phyloP scores from a whole-genome alignment of 1,140 invertebrate genomes.

The Diachasma alloeum region DNA sequence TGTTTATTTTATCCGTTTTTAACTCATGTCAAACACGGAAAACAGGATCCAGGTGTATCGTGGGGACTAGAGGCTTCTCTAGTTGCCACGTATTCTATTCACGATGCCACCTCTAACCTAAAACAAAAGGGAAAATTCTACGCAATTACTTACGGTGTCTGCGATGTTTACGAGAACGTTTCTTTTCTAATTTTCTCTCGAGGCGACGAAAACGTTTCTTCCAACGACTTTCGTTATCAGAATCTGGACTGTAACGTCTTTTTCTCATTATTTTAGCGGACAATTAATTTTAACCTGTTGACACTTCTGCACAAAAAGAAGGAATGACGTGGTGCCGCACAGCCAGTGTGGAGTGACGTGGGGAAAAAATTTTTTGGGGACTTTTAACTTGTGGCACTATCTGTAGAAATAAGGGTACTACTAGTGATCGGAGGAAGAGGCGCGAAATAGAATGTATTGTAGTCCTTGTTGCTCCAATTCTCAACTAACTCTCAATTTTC shows the following conservation, averaged over 20 bases:
- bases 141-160: too few relatives aligned
- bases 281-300: not conserved
- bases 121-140: too few relatives aligned
- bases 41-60: not conserved
- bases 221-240: not conserved
- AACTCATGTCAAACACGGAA: not conserved
- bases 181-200: too few relatives aligned
- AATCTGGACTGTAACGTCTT: not conserved
- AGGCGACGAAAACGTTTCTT: not conserved
- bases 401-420: not conserved
- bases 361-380: not conserved
- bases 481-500: too few relatives aligned
- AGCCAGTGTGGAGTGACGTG: too few relatives aligned
- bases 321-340: not conserved
- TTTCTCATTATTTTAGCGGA: not conserved
- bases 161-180: too few relatives aligned
- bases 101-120: too few relatives aligned
- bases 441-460: slow-evolving; percentile 15
- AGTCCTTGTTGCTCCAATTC: too few relatives aligned
- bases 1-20: not conserved
- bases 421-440: slow-evolving; percentile 13
- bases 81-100: too few relatives aligned
- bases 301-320: not conserved
- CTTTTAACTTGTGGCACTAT: not conserved
- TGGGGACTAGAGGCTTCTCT: not conserved